phyloP scores from a whole-genome alignment of 2,888 invertebrate genomes.

The Phoronis australis region DNA sequence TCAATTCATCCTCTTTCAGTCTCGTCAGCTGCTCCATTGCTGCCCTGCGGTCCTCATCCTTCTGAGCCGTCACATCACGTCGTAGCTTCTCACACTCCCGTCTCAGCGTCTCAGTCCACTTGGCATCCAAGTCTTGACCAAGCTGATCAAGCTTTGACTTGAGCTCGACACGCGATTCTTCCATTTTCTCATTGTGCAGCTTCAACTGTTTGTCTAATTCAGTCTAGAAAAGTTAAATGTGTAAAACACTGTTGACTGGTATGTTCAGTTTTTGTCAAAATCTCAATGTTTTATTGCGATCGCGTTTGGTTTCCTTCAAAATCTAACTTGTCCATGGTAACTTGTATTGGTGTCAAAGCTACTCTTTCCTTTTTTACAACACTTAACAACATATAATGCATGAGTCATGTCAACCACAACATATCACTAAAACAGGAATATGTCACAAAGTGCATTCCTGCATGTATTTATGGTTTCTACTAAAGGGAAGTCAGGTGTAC shows the following conservation, averaged over 20 bases:
- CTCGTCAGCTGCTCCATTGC: slow-evolving; percentile 36
- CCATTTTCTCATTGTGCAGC: slow-evolving; percentile 30
- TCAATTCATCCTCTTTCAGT: slow-evolving; percentile 38
- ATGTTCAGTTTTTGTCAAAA: no score
- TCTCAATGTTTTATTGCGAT: no score
- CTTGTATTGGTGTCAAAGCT: no score
- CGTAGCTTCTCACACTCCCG: slow-evolving; percentile 37
- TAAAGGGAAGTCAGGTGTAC: no score
- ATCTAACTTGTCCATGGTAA: no score
- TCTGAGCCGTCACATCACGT: slow-evolving; percentile 36
- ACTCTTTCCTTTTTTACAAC: no score
- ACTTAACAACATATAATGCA: no score
- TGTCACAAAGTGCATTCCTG: no score
- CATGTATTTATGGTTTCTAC: no score
- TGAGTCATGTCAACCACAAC: no score
- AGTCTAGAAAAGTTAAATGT: slow-evolving; percentile 21
- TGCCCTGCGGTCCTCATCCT: slow-evolving; percentile 41
- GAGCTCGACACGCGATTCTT: slow-evolving; percentile 31
- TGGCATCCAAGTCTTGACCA: slow-evolving; percentile 36
- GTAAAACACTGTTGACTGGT: not conserved
- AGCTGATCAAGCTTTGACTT: slow-evolving; percentile 34
- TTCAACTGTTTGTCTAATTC: slow-evolving; percentile 37
- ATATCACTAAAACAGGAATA: no score
- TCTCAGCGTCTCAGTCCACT: slow-evolving; percentile 48
- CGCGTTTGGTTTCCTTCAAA: no score